Evolutionary conservation across 2,113 vertebrate species (phyloP), one percentile per base, ranked within the genome.

Genomic region (Scopus umbretta): DNA sequence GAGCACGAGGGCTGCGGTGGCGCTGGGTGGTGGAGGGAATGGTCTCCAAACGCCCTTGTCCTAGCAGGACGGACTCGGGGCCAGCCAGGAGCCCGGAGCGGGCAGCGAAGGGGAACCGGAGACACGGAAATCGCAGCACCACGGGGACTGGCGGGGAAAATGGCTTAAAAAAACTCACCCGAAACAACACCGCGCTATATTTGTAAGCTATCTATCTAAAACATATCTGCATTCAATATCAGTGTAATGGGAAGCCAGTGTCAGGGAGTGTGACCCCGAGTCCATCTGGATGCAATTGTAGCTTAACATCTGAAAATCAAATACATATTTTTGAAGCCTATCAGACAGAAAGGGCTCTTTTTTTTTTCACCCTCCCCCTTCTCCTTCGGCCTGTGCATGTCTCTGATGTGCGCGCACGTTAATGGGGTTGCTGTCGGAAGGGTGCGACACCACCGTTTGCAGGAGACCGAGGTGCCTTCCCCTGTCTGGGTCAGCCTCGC

Each of bases 281-380:
- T 89, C 95, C 97, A 95, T 96, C 94, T 97, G 95, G 96, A 96
- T 94, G 95, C 94, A 96, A 96, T 97, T 96, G 94, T 11, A 36
- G 86, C 89, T 62, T 95, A 84, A 88, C 95, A 97, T 96, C 96
- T 96, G 95, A 97, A 97, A 97, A 97, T 96, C 94, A 92, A 95
- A 97, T 91, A 93, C 95, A 92, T 96, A 94, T 96, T 97, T 96
- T 78, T 90, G 88, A 92, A 94, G 86, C n/a, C 67, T 94, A 94
- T 97, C 88, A 90, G 94, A 88, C 91, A 95, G 83, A 93, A 96
- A 95, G 72, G 65, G 63, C 61, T 87, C 45, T 34, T 86, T 86
- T 79, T 79, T 36, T n/a, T 34, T 42, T 50, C n/a, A n/a, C n/a
- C 14, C 3, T 3, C 11, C 6, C 1, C 1, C 68, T 40, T 80